phyloP scores from a whole-genome alignment of 1,140 invertebrate genomes.

The Pomacea maculata region DNA sequence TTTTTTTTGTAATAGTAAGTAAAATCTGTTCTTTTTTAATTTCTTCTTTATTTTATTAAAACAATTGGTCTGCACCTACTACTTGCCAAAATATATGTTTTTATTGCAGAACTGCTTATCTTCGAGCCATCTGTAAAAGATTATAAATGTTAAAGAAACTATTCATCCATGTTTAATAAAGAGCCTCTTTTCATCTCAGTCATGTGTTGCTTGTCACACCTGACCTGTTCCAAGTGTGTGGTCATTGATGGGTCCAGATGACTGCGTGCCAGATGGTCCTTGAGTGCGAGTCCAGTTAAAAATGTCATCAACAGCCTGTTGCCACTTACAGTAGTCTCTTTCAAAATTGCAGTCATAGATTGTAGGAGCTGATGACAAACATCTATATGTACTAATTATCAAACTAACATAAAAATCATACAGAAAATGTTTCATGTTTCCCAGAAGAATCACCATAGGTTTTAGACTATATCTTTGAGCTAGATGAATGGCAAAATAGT shows the following conservation, averaged over 20 bases:
- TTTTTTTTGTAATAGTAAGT: neutral
- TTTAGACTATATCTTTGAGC: neutral
- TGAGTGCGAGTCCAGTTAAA: slow-evolving; percentile 80
- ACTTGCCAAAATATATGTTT: neutral
- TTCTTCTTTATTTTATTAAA: too few species aligned
- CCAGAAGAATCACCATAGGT: neutral
- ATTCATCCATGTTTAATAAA: neutral
- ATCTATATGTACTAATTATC: neutral
- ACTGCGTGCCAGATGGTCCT: slow-evolving; percentile 72
- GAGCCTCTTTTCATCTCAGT: neutral
- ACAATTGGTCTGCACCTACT: neutral
- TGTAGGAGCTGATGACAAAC: slow-evolving; percentile 40
- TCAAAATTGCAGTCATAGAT: slow-evolving; percentile 60
- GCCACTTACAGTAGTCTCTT: slow-evolving; percentile 77
- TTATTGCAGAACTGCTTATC: neutral
- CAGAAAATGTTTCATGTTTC: neutral
- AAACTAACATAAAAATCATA: neutral
- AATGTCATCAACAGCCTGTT: slow-evolving; percentile 69
- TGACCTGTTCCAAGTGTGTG: slow-evolving; percentile 70
- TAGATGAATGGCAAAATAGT: neutral
- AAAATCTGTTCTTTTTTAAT: neutral
- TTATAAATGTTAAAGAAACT: neutral
- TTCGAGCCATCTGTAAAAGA: neutral
- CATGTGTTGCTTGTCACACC: neutral
- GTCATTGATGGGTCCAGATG: slow-evolving; percentile 79